These are phyloP conservation scores for Tupaia chinensis DNA, from an alignment of 2,113 vertebrate genomes.

Conservation along the genomic window DNA sequence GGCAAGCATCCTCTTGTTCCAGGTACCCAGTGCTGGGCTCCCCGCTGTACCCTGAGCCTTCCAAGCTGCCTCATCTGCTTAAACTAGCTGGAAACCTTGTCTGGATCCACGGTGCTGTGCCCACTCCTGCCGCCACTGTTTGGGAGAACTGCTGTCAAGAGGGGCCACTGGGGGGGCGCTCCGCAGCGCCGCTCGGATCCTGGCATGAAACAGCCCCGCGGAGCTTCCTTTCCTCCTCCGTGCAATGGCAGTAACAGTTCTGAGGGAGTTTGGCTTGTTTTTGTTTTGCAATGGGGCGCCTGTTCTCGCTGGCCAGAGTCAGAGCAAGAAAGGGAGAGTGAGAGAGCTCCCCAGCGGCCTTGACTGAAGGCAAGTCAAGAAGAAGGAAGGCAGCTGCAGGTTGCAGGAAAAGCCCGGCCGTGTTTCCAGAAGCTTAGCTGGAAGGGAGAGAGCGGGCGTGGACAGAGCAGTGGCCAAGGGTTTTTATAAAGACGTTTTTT, in stretches of 20 bases:
- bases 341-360: no score
- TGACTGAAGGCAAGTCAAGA: no score
- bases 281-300: no score
- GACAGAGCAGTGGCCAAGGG: background rate
- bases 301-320: no score
- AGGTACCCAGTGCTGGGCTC: background rate
- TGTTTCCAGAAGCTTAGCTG: background rate
- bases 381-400: no score
- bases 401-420: no score
- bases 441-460: background rate
- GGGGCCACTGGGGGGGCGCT: background rate
- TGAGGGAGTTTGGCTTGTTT: no score
- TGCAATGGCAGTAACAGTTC: no score
- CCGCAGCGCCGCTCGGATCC: background rate
- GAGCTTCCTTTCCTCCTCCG: background rate
- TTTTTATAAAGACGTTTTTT: background rate
- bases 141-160: background rate
- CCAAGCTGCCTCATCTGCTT: background rate
- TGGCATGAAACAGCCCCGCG: no score
- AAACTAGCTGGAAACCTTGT: background rate
- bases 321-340: no score
- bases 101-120: background rate
- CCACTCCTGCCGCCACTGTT: background rate
- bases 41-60: background rate
- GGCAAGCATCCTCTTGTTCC: background rate